A percentile compares a stretch with the other conserved stretches of the same genome.
These are phyloP conservation scores for Ophioninae sp. DNA, from an alignment of 2,888 invertebrate genomes.

Conservation along the genomic window DNA sequence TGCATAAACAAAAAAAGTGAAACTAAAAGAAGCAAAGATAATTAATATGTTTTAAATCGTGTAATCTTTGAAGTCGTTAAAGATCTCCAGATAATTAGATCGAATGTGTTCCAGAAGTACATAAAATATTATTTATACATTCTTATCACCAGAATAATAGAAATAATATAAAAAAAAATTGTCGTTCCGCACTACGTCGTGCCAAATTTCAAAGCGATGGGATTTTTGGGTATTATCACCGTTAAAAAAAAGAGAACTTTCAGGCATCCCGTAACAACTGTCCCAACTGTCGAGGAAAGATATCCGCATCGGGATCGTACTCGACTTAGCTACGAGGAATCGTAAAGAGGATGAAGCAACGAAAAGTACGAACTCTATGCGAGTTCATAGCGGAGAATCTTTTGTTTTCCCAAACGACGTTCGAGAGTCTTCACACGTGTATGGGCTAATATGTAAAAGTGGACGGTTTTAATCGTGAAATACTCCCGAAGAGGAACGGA, in stretches of 20 bases:
- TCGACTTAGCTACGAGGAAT: conserved; percentile 21
- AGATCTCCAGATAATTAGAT: neutral
- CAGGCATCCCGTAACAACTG: conserved; percentile 64
- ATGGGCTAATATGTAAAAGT: neutral
- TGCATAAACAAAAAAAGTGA: too few species aligned
- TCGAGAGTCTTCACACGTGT: neutral
- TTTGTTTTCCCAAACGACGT: neutral
- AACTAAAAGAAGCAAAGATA: neutral
- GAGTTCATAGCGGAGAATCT: conserved; percentile 13
- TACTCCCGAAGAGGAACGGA: conserved; percentile 9
- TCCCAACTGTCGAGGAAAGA: conserved; percentile 65
- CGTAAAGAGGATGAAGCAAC: neutral
- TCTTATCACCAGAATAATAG: neutral
- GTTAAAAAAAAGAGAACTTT: neutral
- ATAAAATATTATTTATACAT: neutral
- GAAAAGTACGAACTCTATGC: neutral
- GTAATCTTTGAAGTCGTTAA: neutral
- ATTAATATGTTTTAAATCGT: neutral
- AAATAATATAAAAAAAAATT: neutral
- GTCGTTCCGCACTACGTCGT: neutral
- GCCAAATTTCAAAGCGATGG: neutral
- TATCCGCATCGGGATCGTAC: conserved; percentile 41
- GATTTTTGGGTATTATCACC: neutral
- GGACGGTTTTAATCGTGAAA: neutral
- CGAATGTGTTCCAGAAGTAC: neutral